Percentiles rank a stretch among this genome's conserved stretches.
Evolutionary conservation across 2,797 vertebrate species (phyloP).

Genomic region (Champsocephalus gunnari): DNA sequence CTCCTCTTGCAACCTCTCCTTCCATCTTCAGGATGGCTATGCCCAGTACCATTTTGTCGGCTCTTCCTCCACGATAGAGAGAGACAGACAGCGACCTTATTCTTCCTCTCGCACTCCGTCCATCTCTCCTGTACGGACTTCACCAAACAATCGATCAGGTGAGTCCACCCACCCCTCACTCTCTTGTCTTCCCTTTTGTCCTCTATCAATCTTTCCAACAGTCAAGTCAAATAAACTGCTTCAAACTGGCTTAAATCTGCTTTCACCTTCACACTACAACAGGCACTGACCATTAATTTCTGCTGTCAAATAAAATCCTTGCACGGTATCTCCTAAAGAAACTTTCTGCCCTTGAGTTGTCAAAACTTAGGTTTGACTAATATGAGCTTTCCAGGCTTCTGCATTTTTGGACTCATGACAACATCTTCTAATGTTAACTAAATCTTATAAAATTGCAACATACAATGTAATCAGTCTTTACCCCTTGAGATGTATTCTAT

Average conservation of each 20-base stretch:
- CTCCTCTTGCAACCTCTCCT: neutral
- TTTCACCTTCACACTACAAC: constrained; percentile 62
- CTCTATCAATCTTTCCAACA: constrained; percentile 45
- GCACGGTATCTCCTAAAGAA: constrained; percentile 17
- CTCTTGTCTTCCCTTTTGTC: constrained; percentile 14
- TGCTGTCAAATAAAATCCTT: constrained; percentile 44
- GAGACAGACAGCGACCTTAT: constrained; percentile 97
- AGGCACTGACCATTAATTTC: constrained; percentile 37
- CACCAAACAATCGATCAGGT: constrained; percentile 99
- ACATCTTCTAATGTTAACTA: constrained; percentile 8
- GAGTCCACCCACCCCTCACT: constrained; percentile 60
- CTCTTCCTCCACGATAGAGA: constrained; percentile 97
- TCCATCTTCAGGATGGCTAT: constrained; percentile 92
- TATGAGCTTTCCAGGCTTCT: constrained; percentile 19
- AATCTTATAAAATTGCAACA: neutral
- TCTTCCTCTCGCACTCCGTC: constrained; percentile 98
- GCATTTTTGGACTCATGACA: constrained; percentile 19
- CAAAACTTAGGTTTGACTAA: constrained; percentile 32
- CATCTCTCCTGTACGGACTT: constrained; percentile 97
- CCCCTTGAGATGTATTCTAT: neutral
- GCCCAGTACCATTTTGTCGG: constrained; percentile 99
- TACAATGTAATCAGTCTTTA: neutral
- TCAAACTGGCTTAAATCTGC: constrained; percentile 25
- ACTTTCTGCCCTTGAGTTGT: constrained; percentile 22
- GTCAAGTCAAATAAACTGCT: constrained; percentile 45